Conservation (phyloP, 2,888 invertebrate species). For the Chironomus tentans region DNA sequence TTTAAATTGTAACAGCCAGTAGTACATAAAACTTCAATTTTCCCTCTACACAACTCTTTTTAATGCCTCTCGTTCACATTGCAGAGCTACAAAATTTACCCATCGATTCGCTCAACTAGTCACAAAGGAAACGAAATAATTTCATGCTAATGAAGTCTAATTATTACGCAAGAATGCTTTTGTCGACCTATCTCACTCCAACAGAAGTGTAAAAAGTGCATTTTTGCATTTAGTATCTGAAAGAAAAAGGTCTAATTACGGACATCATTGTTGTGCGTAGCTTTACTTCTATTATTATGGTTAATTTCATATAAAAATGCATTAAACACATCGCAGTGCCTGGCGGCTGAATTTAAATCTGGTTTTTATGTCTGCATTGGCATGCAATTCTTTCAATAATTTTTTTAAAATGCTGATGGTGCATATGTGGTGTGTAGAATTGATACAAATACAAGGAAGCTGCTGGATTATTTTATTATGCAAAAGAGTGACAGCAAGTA, state of each 20-base stretch:
- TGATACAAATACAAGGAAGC: neutral
- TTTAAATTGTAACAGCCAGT: neutral
- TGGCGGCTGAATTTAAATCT: neutral
- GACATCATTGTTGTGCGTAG: neutral
- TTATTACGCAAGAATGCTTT: constrained; percentile 26
- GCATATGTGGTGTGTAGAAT: neutral
- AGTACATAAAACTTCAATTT: too few relatives aligned
- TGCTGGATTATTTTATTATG: neutral
- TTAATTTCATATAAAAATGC: constrained; percentile 7
- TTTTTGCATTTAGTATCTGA: neutral
- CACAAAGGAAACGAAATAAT: constrained; percentile 18
- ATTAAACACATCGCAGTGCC: neutral
- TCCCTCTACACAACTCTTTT: neutral
- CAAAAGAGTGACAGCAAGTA: neutral
- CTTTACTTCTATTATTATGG: neutral
- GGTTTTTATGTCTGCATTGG: neutral
- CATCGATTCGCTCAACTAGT: constrained; percentile 15
- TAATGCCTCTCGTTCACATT: neutral
- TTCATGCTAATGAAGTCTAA: constrained; percentile 27
- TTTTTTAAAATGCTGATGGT: neutral
- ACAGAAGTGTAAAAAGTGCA: constrained; percentile 11
- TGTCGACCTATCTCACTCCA: neutral
- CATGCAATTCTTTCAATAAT: neutral
- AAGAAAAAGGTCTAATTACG: neutral
- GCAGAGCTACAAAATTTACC: neutral